Evolutionary conservation across 2,113 vertebrate species (phyloP).

Genomic region (Anolis sagrei): DNA sequence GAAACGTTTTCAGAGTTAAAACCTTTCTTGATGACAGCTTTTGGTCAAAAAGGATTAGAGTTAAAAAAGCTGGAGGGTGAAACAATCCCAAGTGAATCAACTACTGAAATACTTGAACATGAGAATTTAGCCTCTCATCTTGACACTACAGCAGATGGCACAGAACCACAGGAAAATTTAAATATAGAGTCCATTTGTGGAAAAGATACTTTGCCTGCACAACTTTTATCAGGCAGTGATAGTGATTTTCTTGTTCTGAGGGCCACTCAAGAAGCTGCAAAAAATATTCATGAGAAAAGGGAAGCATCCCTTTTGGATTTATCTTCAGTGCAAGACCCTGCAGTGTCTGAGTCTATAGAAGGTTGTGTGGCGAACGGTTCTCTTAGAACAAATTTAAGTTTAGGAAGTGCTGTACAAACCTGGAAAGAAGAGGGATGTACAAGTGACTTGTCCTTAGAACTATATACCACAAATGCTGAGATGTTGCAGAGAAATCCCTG

Average conservation of each 20-base stretch:
- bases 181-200: constrained; percentile 36
- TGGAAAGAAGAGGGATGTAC: constrained; percentile 28
- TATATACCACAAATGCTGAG: neutral
- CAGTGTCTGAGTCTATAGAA: neutral
- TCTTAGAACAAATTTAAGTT: neutral
- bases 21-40: constrained; percentile 54
- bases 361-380: neutral
- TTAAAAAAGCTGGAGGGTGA: constrained; percentile 42
- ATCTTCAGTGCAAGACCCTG: constrained; percentile 20
- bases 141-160: neutral
- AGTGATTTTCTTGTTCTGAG: constrained; percentile 1
- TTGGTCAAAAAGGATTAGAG: constrained; percentile 65
- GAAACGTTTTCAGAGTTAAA: constrained; percentile 31
- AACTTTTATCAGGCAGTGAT: constrained; percentile 9
- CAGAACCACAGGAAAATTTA: constrained; percentile 19
- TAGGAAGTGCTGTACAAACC: neutral
- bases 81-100: constrained; percentile 10
- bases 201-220: constrained; percentile 38
- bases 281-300: constrained; percentile 28
- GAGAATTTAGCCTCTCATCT: constrained; percentile 25
- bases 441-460: neutral
- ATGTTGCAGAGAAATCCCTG: constrained; percentile 25
- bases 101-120: neutral
- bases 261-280: neutral
- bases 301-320: constrained; percentile 30